Evolutionary conservation across 2,797 vertebrate genomes (phyloP).

Genomic region (Halcyon chelicuti): DNA sequence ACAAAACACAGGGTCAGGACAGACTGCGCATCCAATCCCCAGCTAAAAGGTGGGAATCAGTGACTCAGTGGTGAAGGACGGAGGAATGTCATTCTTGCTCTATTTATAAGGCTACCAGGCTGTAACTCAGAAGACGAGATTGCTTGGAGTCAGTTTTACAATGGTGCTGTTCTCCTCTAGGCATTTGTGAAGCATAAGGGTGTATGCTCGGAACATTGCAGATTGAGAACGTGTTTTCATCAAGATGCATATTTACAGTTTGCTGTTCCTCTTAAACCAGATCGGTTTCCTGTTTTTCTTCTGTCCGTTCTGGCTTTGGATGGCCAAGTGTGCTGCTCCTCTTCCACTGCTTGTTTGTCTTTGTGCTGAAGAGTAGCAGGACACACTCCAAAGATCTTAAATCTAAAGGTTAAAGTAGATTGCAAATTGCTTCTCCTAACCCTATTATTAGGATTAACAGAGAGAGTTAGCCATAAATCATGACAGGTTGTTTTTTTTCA

Average conservation of each 20-base stretch:
- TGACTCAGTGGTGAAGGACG: conserved; percentile 39
- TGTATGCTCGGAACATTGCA: conserved; percentile 39
- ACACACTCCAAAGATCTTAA: not conserved
- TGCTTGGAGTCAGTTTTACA: conserved; percentile 43
- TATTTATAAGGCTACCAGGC: conserved; percentile 14
- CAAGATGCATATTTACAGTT: conserved; percentile 1
- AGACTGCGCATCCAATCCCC: not conserved
- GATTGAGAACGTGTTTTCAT: conserved; percentile 15
- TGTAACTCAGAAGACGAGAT: conserved; percentile 20
- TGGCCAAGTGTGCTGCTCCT: not conserved
- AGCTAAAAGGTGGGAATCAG: conserved; percentile 27
- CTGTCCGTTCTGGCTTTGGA: not conserved
- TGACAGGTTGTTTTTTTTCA: not conserved
- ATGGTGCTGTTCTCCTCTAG: not conserved
- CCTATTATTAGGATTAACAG: conserved; percentile 45
- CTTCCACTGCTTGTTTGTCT: not conserved
- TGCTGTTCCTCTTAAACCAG: not conserved
- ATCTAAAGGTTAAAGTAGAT: conserved; percentile 20
- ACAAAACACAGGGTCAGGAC: not conserved
- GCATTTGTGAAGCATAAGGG: conserved; percentile 47
- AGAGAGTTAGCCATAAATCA: conserved; percentile 23
- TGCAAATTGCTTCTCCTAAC: conserved; percentile 24
- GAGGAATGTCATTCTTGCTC: conserved; percentile 46
- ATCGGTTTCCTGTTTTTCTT: conserved; percentile 42
- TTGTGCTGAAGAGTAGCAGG: not conserved